Evolutionary conservation across 2,888 invertebrate genomes (phyloP), one percentile per base, ranked within the genome.

Genomic region (Cheilosia soror): DNA sequence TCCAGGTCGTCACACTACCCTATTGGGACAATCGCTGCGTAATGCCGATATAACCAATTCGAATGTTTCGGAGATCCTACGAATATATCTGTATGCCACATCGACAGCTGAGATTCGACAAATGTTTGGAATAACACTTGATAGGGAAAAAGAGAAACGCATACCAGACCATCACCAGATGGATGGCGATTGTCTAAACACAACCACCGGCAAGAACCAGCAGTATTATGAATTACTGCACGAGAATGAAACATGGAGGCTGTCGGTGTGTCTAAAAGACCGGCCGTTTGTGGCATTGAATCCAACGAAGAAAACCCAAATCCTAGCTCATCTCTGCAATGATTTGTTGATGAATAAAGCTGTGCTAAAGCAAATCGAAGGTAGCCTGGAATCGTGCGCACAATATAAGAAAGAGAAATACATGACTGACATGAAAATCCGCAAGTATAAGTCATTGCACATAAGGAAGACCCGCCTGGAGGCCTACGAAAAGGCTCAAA

Each of bases 311-410:
- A 99, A 99, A 91, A 96, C 98, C 0, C 95, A 96, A 87, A 96
- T 98, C 89, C 93, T 99, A 60, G 97, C 97, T 1, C 98, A 96
- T 93, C 94, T 99, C 31, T 98, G 98, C 93, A 97, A 99, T 92
- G 98, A 99, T 92, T 93, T 99, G 88, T 94, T 99, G 55, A 97
- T 98, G 92, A 98, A 98, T 92, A 98, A 98, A 92, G 95, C 97
- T 9, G 96, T 98, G 87, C 93, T 97, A 89, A 94, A 96, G 40
- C 98, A 98, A 92, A 96, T 99, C 73, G 99, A 99, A 90, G 95
- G 94, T 37, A 96, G 96, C 81, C 93, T 99, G 62, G 98, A 99
- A 87, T 96, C 95, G 69, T 96, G 97, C 86, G 96, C 96, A 87
- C 97, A 96, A 89, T 94, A 97, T 88, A 96, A 96, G 90, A 96